These are phyloP conservation scores for Pantherophis vulpinus DNA, from an alignment of 2,797 vertebrate species.

Conservation along the genomic window DNA sequence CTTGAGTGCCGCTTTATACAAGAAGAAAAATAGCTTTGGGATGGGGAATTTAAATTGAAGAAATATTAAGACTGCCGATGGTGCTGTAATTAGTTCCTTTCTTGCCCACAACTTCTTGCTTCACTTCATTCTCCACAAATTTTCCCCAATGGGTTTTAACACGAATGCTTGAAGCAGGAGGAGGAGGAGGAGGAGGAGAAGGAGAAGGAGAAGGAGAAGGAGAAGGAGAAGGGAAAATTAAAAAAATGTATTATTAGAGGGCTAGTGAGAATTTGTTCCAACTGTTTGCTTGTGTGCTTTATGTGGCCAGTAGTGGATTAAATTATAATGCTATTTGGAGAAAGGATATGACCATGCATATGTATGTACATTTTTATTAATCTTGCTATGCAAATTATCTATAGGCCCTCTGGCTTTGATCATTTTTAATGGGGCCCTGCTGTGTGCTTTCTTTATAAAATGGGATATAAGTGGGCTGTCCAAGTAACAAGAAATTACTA, in stretches of 20 bases:
- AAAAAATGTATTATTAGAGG: background rate
- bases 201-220: background rate
- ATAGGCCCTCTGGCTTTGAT: background rate
- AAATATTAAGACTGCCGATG: background rate
- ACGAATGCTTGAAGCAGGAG: background rate
- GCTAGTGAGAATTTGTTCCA: background rate
- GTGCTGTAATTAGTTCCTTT: background rate
- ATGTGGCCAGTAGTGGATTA: background rate
- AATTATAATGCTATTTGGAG: background rate
- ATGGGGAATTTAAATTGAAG: background rate
- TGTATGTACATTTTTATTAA: conserved; percentile 13
- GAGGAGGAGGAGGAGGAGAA: background rate
- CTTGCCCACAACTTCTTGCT: background rate
- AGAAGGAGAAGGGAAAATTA: background rate
- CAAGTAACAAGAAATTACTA: background rate
- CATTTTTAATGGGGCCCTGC: background rate
- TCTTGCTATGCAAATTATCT: conserved; percentile 4
- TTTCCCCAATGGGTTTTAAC: background rate
- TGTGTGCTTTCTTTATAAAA: background rate
- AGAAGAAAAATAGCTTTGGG: background rate
- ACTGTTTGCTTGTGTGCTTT: background rate
- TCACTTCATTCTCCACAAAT: background rate
- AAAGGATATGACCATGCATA: background rate
- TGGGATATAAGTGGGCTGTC: background rate
- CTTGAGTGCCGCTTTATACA: background rate